Base-by-base conservation (phyloP, 2,888 invertebrate genomes). In the Drosophila dives region DNA sequence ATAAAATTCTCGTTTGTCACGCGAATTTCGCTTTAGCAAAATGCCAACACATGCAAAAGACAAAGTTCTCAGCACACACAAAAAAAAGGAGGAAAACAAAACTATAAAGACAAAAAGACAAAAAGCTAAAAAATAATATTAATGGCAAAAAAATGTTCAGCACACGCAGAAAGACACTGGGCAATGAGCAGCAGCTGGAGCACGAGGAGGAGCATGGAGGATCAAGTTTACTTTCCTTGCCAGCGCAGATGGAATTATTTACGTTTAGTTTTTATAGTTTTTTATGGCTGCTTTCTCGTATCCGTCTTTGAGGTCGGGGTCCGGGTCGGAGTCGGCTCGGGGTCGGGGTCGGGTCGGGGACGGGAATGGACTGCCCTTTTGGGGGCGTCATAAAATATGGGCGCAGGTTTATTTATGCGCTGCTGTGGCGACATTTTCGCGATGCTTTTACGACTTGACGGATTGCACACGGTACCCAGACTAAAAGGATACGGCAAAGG, bases 1-100 rank as follows among this genome's bases (percentile, higher is more conserved):
- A 92, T 92, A 92, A 92, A 92, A 92, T 91, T 83, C 92, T 92
- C 92, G 92, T 92, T 92, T 92, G 92, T 92, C 92, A 92, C 92
- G 92, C 92, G 92, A 92, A 91, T 90, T 92, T 81, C 80, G 74
- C 65, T 64, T 67, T 72, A 79, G 77, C 80, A 85, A 82, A 89
- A 84, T 89, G 86, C 86, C 86, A 86, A 77, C 90, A 88, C 90
- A 87, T 90, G 90, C 90, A 87, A 87, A 87, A 90, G 86, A 87
- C 88, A 90, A 87, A 87, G 85, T 90, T 90, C 82, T 79, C 58
- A 38, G 54, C 49, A 29, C 49, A 61, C 38, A 61, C 38, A 45
- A 58, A 63, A 61, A n/a, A 29, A 32, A n/a, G 32, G 20, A 66
- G 48, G 49, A 50, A 83, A 40, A 72, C 49, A 64, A 49, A 67